phyloP scores from a whole-genome alignment of 2,113 vertebrate species.

The Cyrtonyx montezumae region DNA sequence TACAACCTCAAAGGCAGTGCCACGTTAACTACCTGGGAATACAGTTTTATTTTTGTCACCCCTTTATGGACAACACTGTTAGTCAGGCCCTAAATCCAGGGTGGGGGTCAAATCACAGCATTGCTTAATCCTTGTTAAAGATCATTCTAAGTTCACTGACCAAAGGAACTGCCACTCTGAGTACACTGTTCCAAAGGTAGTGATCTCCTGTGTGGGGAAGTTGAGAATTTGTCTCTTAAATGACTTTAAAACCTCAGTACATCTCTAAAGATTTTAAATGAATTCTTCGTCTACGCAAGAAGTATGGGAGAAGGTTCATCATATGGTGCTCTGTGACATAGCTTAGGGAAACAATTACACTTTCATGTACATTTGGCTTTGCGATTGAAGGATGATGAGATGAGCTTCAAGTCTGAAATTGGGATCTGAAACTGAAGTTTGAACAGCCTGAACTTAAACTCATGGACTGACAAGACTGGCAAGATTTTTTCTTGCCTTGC shows the following conservation, averaged over 20 bases:
- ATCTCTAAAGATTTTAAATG: neutral
- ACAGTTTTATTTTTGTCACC: neutral
- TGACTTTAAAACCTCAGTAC: neutral
- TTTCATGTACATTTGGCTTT: neutral
- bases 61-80: neutral
- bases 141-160: neutral
- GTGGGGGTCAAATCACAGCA: neutral
- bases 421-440: neutral
- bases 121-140: neutral
- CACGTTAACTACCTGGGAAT: neutral
- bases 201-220: neutral
- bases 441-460: neutral
- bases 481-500: neutral
- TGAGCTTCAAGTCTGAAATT: neutral
- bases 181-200: neutral
- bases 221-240: neutral
- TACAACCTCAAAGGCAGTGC: neutral
- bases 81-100: neutral
- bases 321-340: neutral
- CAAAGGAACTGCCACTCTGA: neutral
- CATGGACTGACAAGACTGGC: neutral
- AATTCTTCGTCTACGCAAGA: neutral
- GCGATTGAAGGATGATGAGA: neutral
- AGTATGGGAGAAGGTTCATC: neutral
- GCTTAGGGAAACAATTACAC: neutral